phyloP scores from a whole-genome alignment of 2,888 invertebrate species.

The Tiphia femorata region DNA sequence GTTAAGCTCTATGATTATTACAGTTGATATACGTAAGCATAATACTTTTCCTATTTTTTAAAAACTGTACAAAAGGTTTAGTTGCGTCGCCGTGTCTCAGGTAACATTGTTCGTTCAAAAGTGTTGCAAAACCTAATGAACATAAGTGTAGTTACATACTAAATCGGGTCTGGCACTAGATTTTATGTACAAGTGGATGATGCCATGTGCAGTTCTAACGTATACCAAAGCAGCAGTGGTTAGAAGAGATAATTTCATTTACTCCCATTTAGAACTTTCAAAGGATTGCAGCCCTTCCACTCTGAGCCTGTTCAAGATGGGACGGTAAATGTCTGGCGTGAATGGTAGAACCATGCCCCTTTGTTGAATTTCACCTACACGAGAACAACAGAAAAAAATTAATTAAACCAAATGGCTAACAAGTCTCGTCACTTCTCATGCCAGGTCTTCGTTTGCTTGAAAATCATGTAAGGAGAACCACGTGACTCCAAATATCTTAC shows the following conservation, averaged over 20 bases:
- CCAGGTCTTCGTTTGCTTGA: not conserved
- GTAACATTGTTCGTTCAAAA: too few species aligned
- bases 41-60: too few species aligned
- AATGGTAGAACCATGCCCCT: slow-evolving; percentile 94
- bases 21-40: too few species aligned
- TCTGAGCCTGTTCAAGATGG: slow-evolving; percentile 88
- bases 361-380: slow-evolving; percentile 92
- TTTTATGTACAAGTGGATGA: not conserved
- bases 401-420: too few species aligned
- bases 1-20: too few species aligned
- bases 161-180: too few species aligned
- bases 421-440: not conserved
- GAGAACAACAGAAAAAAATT: not conserved
- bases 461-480: too few species aligned
- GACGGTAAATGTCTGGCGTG: slow-evolving; percentile 91
- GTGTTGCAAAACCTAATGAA: too few species aligned
- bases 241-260: slow-evolving; percentile 21
- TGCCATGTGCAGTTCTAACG: not conserved
- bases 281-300: slow-evolving; percentile 84
- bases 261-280: slow-evolving; percentile 74
- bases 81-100: too few species aligned
- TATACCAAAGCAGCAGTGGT: not conserved
- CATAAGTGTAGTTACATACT: too few species aligned
- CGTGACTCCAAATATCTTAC: slow-evolving; percentile 74
- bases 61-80: too few species aligned